Percentiles rank a stretch among this genome's conserved stretches.
Evolutionary conservation across 2,888 invertebrate species (phyloP).

Genomic region (Perdita meconis): DNA sequence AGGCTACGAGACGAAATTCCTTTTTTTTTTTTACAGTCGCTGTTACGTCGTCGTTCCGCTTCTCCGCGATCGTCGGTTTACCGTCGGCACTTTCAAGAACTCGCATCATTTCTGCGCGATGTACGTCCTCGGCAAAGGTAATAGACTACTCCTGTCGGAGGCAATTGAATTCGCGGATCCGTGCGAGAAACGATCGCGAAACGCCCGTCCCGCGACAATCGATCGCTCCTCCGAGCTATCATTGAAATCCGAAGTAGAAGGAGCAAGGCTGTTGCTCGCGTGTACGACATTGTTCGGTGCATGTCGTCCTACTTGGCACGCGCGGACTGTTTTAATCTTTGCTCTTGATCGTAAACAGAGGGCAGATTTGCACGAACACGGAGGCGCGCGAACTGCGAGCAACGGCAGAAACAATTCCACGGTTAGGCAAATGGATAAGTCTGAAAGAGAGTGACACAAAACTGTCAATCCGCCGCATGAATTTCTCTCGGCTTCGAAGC

Average conservation of each 20-base stretch:
- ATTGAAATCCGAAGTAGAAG: conserved; percentile 59
- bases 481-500: not conserved
- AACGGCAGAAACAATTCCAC: conserved; percentile 31
- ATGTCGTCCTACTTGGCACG: conserved; percentile 62
- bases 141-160: not conserved
- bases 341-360: conserved; percentile 51
- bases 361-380: conserved; percentile 38
- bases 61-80: not conserved
- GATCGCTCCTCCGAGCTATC: conserved; percentile 55
- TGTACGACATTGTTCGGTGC: conserved; percentile 58
- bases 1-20: not conserved
- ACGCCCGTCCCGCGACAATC: conserved; percentile 37
- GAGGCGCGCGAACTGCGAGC: not conserved
- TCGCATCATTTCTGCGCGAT: not conserved
- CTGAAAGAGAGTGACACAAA: conserved; percentile 3
- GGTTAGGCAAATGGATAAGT: conserved; percentile 20
- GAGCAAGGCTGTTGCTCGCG: conserved; percentile 64
- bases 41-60: not conserved
- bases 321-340: conserved; percentile 58
- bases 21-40: not conserved
- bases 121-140: not conserved
- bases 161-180: conserved; percentile 1
- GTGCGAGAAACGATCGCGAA: conserved; percentile 9
- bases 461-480: conserved; percentile 3
- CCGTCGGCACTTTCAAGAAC: not conserved